phyloP scores from a whole-genome alignment of 2,888 invertebrate genomes.

The Calameuta pallipes region DNA sequence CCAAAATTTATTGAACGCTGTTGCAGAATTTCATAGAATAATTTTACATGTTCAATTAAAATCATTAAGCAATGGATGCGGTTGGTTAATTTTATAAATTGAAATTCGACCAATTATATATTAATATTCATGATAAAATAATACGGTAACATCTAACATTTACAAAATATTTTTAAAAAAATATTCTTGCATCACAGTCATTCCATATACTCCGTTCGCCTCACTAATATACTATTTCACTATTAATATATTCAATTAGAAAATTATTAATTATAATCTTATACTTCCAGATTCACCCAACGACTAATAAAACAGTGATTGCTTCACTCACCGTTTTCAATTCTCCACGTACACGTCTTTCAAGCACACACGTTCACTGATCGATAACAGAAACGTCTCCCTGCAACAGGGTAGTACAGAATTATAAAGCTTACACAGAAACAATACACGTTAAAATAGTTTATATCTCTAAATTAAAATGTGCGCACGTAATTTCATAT shows the following conservation, averaged over 20 bases:
- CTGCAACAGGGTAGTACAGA: slow-evolving; percentile 56
- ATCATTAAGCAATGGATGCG: not conserved
- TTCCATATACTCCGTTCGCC: not conserved
- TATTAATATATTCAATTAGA: not conserved
- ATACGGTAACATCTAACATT: not conserved
- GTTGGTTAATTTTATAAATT: not conserved
- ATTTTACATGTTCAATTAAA: not conserved
- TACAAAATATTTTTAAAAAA: not conserved
- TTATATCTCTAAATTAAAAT: not conserved
- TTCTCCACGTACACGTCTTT: not conserved
- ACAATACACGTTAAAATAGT: not conserved
- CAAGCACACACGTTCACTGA: slow-evolving; percentile 46
- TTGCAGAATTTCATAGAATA: not conserved
- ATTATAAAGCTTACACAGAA: not conserved
- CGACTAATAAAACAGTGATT: not conserved
- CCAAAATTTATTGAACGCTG: not conserved
- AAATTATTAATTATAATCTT: not conserved
- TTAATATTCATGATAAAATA: not conserved
- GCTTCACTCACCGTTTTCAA: not conserved
- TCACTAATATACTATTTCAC: not conserved
- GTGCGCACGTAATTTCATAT: not conserved
- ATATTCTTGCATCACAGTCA: not conserved
- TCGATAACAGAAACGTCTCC: slow-evolving; percentile 60
- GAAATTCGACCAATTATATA: not conserved
- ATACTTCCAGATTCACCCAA: not conserved